Conservation (phyloP, 2,113 vertebrate genomes). For the Platichthys stellatus region DNA sequence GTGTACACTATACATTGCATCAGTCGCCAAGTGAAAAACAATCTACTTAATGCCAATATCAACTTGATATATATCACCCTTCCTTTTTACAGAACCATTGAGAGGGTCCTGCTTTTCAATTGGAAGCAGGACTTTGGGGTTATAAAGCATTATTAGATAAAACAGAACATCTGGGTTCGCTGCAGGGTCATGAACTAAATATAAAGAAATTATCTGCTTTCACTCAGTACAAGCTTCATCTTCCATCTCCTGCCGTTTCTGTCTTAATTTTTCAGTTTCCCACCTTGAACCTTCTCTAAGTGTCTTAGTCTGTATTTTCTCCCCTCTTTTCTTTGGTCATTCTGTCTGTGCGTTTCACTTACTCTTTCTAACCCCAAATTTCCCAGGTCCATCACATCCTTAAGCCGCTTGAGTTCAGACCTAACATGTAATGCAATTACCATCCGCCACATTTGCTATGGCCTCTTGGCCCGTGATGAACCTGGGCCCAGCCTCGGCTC, state of each 20-base stretch:
- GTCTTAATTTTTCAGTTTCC: conserved; percentile 41
- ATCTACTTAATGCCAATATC: conserved; percentile 71
- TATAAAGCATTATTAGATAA: conserved; percentile 73
- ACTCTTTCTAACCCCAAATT: conserved; percentile 28
- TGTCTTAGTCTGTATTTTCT: conserved; percentile 32
- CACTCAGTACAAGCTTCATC: conserved; percentile 53
- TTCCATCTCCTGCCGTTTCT: conserved; percentile 41
- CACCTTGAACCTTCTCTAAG: conserved; percentile 21
- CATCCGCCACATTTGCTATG: conserved; percentile 23
- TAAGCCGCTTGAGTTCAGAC: conserved; percentile 53
- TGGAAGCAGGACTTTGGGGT: conserved; percentile 62
- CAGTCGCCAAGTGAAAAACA: conserved; percentile 73
- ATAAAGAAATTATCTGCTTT: conserved; percentile 62
- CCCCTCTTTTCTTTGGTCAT: neutral
- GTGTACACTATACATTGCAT: conserved; percentile 63
- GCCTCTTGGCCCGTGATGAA: conserved; percentile 61
- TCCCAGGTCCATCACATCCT: conserved; percentile 46
- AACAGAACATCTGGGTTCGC: conserved; percentile 76
- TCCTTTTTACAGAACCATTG: conserved; percentile 51
- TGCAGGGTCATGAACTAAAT: conserved; percentile 51
- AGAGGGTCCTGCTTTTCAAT: conserved; percentile 68
- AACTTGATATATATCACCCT: conserved; percentile 64
- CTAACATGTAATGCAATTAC: conserved; percentile 49
- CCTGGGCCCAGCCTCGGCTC: conserved; percentile 46
- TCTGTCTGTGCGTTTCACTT: conserved; percentile 9